These are phyloP conservation scores for Archips xylosteana DNA, from an alignment of 2,888 invertebrate species.

Conservation along the genomic window DNA sequence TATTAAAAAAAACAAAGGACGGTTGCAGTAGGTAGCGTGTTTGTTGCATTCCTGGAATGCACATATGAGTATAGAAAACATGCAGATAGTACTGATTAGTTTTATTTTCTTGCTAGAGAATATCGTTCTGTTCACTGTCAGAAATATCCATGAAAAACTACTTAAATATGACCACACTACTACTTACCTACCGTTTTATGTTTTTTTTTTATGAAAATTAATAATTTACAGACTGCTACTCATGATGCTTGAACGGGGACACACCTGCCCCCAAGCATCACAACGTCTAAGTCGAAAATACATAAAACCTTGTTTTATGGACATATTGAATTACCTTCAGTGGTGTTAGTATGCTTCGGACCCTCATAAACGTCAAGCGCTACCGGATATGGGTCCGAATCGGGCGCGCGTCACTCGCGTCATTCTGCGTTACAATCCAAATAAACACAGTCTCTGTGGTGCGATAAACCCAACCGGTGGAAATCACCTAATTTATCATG, in stretches of 20 bases:
- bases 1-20: too few species aligned
- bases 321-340: conserved; percentile 71
- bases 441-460: conserved; percentile 44
- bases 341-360: conserved; percentile 59
- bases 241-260: not conserved
- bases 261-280: conserved; percentile 5
- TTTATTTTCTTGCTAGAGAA: too few species aligned
- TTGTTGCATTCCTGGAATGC: too few species aligned
- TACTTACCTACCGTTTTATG: too few species aligned
- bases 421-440: conserved; percentile 60
- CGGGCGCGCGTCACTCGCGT: conserved; percentile 71
- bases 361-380: conserved; percentile 81
- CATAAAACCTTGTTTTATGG: conserved; percentile 61
- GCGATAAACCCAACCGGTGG: conserved; percentile 35
- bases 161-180: too few species aligned
- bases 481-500: conserved; percentile 39
- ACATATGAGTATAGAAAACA: too few species aligned
- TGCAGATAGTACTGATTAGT: too few species aligned
- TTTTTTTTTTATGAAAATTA: too few species aligned
- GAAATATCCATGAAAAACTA: too few species aligned
- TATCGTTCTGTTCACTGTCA: too few species aligned
- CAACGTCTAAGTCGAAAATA: conserved; percentile 25
- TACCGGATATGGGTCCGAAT: conserved; percentile 70
- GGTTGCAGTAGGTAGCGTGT: too few species aligned
- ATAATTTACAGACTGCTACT: not conserved